Percentiles rank a stretch among this genome's conserved stretches.
Evolutionary conservation across 1,140 invertebrate species (phyloP).

Genomic region (Listronotus bonariensis): DNA sequence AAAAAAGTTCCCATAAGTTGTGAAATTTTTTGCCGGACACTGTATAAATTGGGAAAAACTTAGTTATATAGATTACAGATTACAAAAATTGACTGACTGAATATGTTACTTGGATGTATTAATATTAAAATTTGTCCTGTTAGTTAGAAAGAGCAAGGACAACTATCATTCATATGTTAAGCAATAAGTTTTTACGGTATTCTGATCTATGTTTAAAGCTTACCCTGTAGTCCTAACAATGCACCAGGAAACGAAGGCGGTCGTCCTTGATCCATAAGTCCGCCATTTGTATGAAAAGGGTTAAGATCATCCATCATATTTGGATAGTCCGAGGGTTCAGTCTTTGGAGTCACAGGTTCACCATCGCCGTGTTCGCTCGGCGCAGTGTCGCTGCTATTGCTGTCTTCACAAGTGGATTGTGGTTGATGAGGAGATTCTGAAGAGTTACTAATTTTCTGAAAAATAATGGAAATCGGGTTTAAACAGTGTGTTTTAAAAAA

Average conservation of each 20-base stretch:
- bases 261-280: slow-evolving; percentile 67
- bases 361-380: slow-evolving; percentile 66
- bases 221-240: slow-evolving; percentile 73
- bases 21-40: no score
- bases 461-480: no score
- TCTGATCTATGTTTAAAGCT: slow-evolving; percentile 11
- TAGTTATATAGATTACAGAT: no score
- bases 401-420: slow-evolving; percentile 79
- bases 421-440: slow-evolving; percentile 63
- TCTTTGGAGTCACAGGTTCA: slow-evolving; percentile 61
- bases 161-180: no score
- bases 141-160: no score
- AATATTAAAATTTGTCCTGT: no score
- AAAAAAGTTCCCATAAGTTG: no score
- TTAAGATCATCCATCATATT: slow-evolving; percentile 67
- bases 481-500: no score
- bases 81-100: no score
- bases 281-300: slow-evolving; percentile 69
- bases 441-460: slow-evolving; percentile 37
- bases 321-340: slow-evolving; percentile 66
- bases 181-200: no score
- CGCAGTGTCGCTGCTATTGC: slow-evolving; percentile 71
- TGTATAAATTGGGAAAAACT: no score
- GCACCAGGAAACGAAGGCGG: slow-evolving; percentile 71
- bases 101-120: no score